A percentile compares a stretch with the other conserved stretches of the same genome.
Evolutionary conservation across 2,888 invertebrate genomes (phyloP).

Genomic region (Lithophane semibrunnea): DNA sequence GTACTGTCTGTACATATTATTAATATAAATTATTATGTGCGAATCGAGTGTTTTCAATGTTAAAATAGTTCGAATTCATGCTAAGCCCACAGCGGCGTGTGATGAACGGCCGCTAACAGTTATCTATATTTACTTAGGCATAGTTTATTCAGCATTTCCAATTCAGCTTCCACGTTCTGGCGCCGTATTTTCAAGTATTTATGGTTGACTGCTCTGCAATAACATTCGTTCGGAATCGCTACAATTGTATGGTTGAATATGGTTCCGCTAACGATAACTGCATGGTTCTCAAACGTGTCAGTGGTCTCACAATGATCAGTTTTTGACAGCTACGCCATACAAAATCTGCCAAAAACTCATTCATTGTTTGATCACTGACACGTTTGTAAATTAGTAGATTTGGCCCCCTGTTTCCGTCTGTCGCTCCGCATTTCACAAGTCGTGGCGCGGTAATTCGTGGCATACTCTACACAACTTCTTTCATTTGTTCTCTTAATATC

Average conservation of each 20-base stretch:
- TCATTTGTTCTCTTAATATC: not conserved
- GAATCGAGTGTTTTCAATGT: not conserved
- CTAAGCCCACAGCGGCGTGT: not conserved
- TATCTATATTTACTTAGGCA: constrained; percentile 26
- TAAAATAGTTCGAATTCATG: not conserved
- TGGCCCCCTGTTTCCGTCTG: too few relatives aligned
- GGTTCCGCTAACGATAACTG: not conserved
- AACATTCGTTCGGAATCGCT: constrained; percentile 14
- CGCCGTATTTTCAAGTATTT: not conserved
- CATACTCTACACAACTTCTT: not conserved
- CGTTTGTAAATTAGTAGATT: too few relatives aligned
- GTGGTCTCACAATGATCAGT: too few relatives aligned
- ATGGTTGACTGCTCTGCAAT: constrained; percentile 18
- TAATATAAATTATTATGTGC: not conserved
- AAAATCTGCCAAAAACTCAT: too few relatives aligned
- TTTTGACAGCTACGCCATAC: too few relatives aligned
- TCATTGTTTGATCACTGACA: too few relatives aligned
- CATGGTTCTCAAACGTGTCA: not conserved
- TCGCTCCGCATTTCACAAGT: too few relatives aligned
- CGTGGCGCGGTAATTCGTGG: not conserved
- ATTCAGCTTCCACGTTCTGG: constrained; percentile 12
- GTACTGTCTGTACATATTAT: too few relatives aligned
- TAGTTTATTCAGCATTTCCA: constrained; percentile 25
- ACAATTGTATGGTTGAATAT: constrained; percentile 15
- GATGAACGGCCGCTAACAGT: too few relatives aligned